Percentiles rank a stretch among this genome's conserved stretches.
Evolutionary conservation across 2,113 vertebrate genomes (phyloP).

Genomic region (Pandion haliaetus): DNA sequence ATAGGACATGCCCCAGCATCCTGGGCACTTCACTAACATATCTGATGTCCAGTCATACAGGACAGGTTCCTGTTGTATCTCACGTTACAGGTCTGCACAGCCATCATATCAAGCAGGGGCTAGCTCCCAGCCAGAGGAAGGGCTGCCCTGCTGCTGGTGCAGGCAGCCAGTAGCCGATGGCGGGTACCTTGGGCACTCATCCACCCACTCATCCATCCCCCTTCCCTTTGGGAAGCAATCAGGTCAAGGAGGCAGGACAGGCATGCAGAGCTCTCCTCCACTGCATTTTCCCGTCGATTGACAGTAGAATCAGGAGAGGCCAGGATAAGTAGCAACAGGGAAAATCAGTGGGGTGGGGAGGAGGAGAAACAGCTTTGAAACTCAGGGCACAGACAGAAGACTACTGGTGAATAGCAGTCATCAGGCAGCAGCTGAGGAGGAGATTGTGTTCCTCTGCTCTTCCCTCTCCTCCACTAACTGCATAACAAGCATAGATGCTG

Average conservation of each 20-base stretch:
- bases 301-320: not conserved
- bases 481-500: not conserved
- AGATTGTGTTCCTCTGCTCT: not conserved
- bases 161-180: not conserved
- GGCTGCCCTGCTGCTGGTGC: not conserved
- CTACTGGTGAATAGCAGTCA: accelerated
- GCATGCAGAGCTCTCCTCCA: not conserved
- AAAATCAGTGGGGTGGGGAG: not conserved
- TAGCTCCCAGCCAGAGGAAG: not conserved
- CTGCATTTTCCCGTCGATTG: not conserved
- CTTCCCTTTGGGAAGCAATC: not conserved
- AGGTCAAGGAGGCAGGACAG: not conserved
- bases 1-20: not conserved
- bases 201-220: not conserved
- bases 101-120: not conserved
- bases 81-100: not conserved
- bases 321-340: not conserved
- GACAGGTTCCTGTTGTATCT: not conserved
- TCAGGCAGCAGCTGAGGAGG: not conserved
- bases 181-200: not conserved
- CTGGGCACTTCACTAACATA: not conserved
- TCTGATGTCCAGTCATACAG: not conserved
- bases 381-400: not conserved
- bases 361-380: not conserved
- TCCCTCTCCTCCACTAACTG: not conserved